phyloP scores from a whole-genome alignment of 2,888 invertebrate species.

The Gisinianus flammeolus region DNA sequence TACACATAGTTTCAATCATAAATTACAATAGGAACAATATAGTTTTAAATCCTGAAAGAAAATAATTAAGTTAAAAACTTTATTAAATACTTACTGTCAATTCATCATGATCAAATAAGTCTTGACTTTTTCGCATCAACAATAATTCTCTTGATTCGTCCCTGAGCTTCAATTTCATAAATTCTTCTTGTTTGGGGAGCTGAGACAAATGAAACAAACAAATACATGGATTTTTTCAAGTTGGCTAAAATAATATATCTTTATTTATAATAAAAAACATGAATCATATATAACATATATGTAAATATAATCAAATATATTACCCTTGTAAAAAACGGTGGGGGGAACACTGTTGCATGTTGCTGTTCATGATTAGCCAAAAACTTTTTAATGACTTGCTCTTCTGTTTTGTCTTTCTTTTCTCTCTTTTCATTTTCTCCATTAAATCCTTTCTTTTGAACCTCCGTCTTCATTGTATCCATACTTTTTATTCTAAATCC shows the following conservation, averaged over 20 bases:
- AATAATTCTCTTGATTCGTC: slow-evolving; percentile 89
- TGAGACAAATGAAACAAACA: slow-evolving; percentile 22
- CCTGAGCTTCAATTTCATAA: slow-evolving; percentile 61
- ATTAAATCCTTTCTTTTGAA: neutral
- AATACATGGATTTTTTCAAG: neutral
- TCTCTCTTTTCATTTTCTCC: neutral
- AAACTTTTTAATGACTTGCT: slow-evolving; percentile 24
- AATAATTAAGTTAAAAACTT: neutral
- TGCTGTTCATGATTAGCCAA: slow-evolving; percentile 1
- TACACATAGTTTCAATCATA: neutral
- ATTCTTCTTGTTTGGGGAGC: slow-evolving; percentile 43
- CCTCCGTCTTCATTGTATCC: slow-evolving; percentile 8
- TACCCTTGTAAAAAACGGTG: slow-evolving; percentile 37
- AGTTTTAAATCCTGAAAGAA: neutral
- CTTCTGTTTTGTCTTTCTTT: slow-evolving; percentile 13
- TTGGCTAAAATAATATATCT: neutral
- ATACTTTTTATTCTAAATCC: no score
- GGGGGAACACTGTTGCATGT: slow-evolving; percentile 17
- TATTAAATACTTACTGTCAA: slow-evolving; percentile 64
- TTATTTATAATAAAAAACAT: neutral
- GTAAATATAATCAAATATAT: no score
- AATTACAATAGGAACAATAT: neutral
- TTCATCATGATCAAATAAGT: slow-evolving; percentile 85
- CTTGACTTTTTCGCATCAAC: slow-evolving; percentile 81
- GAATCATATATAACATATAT: neutral